These are phyloP conservation scores for Channa argus DNA, from an alignment of 2,113 vertebrate species.

Conservation along the genomic window DNA sequence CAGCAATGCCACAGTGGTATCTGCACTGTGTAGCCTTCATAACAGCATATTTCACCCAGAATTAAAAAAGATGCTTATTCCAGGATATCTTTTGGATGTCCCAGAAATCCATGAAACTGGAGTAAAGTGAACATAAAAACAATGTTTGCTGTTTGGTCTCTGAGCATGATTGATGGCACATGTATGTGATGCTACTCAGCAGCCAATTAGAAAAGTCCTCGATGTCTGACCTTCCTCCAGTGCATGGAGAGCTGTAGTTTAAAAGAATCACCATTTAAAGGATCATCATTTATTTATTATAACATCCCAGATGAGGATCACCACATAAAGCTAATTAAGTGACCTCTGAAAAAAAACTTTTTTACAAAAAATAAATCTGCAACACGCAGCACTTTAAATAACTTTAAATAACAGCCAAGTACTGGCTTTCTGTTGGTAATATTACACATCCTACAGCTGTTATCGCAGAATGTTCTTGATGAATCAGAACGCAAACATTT, in stretches of 20 bases:
- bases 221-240: conserved; percentile 27
- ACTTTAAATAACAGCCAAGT: too few relatives aligned
- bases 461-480: too few relatives aligned
- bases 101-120: too few relatives aligned
- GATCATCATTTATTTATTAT: conserved; percentile 24
- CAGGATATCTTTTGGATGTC: too few relatives aligned
- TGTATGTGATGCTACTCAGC: conserved; percentile 1
- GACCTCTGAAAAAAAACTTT: conserved; percentile 14
- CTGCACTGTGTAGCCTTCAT: neutral
- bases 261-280: conserved; percentile 15
- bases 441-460: too few relatives aligned
- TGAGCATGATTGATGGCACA: neutral
- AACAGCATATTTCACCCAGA: neutral
- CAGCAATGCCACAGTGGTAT: neutral
- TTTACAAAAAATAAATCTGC: neutral
- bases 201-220: conserved; percentile 6
- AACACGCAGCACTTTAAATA: neutral
- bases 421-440: too few relatives aligned
- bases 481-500: too few relatives aligned
- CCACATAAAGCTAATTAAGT: conserved; percentile 18
- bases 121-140: neutral
- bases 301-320: conserved; percentile 22
- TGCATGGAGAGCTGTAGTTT: neutral
- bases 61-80: neutral
- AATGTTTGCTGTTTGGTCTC: neutral